These are phyloP conservation scores for Bombus sylvicola DNA, from an alignment of 1,140 invertebrate genomes.

Conservation along the genomic window DNA sequence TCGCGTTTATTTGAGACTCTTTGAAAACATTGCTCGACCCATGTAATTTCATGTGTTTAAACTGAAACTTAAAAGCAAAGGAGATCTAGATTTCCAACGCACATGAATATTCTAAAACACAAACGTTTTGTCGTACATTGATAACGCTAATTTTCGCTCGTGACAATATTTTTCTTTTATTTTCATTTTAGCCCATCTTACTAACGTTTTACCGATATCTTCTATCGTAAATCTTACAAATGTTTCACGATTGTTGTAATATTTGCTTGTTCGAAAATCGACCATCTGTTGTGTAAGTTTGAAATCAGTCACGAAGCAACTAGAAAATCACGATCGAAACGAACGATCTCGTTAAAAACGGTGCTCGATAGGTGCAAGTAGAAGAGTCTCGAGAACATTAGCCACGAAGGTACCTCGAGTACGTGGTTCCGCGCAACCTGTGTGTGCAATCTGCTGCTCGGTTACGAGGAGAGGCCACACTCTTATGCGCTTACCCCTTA, in stretches of 20 bases:
- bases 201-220: too few relatives aligned
- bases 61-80: background rate
- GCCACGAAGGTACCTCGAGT: background rate
- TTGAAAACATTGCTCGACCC: background rate
- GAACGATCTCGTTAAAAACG: slow-evolving; percentile 41
- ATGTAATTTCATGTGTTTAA: slow-evolving; percentile 5
- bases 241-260: too few relatives aligned
- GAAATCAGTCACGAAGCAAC: background rate
- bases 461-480: slow-evolving; percentile 51
- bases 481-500: slow-evolving; percentile 44
- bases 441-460: slow-evolving; percentile 48
- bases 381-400: background rate
- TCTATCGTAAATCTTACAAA: too few relatives aligned
- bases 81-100: background rate
- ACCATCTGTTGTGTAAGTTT: background rate
- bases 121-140: background rate
- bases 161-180: background rate
- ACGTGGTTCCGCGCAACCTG: slow-evolving; percentile 25
- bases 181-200: background rate
- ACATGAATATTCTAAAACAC: background rate
- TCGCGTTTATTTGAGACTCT: slow-evolving; percentile 6
- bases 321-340: background rate
- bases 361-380: slow-evolving; percentile 25
- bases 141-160: background rate
- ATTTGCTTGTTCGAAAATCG: background rate